Conservation (phyloP, 2,113 vertebrate genomes). For the Rhynchomys soricoides region DNA sequence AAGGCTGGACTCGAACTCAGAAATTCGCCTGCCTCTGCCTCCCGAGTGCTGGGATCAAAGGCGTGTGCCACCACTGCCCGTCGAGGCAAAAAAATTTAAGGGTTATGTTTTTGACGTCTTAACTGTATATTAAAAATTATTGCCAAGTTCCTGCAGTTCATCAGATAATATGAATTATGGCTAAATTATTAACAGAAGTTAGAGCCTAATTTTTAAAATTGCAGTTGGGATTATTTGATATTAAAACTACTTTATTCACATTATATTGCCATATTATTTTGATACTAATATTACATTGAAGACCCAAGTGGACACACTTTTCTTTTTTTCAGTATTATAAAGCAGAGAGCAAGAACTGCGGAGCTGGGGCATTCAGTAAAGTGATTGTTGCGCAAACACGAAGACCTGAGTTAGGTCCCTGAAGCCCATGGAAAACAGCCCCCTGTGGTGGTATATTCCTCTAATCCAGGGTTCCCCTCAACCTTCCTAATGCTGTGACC, state of each 20-base stretch:
- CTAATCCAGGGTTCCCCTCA: not conserved
- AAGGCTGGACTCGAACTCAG: too few species aligned
- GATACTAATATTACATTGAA: constrained; percentile 22
- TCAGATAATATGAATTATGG: constrained; percentile 10
- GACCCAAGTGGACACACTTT: not conserved
- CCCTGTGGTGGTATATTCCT: not conserved
- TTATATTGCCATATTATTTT: constrained; percentile 42
- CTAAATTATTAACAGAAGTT: constrained; percentile 60
- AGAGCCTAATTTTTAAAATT: constrained; percentile 63
- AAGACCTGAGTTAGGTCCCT: not conserved
- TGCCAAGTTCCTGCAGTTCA: constrained; percentile 38
- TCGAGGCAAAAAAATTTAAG: constrained; percentile 13
- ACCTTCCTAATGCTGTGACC: not conserved
- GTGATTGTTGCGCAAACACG: too few species aligned
- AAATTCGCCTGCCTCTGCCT: too few species aligned
- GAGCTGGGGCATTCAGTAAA: not conserved
- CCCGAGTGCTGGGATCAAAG: too few species aligned
- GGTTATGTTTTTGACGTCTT: constrained; percentile 17
- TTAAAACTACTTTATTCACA: constrained; percentile 13
- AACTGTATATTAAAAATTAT: constrained; percentile 52
- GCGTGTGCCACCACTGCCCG: too few species aligned
- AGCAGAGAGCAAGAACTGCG: not conserved
- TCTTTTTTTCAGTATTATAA: not conserved
- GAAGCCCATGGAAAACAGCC: not conserved
- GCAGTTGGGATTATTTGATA: constrained; percentile 22